Percentiles rank a stretch among this genome's conserved stretches.
Conservation (phyloP, 2,888 invertebrate genomes). For the Lucinisca nassula region DNA sequence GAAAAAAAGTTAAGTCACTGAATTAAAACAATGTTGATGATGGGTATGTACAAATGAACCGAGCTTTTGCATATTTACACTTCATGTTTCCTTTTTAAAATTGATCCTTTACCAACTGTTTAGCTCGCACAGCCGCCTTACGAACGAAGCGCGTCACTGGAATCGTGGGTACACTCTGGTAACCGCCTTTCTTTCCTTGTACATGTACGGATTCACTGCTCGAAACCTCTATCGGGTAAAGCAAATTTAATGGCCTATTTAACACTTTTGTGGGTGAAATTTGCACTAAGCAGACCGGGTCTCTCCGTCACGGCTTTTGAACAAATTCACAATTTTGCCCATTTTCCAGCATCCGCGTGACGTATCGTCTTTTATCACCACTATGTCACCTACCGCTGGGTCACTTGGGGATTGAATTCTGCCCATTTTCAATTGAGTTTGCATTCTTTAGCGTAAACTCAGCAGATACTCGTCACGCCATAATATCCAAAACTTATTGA, state of each 20-base stretch:
- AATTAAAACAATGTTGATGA: not conserved
- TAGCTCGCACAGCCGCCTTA: not conserved
- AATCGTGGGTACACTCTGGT: too few species aligned
- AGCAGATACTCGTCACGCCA: conserved; percentile 29
- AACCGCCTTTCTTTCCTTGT: too few species aligned
- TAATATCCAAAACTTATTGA: conserved; percentile 23
- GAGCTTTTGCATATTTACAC: not conserved
- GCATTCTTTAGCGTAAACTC: conserved; percentile 5
- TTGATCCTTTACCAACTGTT: not conserved
- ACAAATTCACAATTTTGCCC: conserved; percentile 8
- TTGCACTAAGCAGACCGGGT: conserved; percentile 2
- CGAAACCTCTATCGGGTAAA: conserved; percentile 18
- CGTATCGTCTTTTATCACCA: conserved; percentile 17
- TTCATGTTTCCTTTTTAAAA: not conserved
- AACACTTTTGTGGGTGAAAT: not conserved
- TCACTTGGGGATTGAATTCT: conserved; percentile 6
- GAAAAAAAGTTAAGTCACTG: not conserved
- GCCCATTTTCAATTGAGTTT: not conserved
- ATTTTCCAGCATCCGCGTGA: conserved; percentile 25
- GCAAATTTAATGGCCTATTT: conserved; percentile 29
- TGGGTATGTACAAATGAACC: not conserved
- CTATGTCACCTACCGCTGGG: not conserved
- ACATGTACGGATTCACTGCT: not conserved
- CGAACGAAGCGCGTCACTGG: not conserved
- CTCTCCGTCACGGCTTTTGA: conserved; percentile 10